Base-by-base conservation (phyloP, 2,888 invertebrate genomes). In the Atethmia centrago region DNA sequence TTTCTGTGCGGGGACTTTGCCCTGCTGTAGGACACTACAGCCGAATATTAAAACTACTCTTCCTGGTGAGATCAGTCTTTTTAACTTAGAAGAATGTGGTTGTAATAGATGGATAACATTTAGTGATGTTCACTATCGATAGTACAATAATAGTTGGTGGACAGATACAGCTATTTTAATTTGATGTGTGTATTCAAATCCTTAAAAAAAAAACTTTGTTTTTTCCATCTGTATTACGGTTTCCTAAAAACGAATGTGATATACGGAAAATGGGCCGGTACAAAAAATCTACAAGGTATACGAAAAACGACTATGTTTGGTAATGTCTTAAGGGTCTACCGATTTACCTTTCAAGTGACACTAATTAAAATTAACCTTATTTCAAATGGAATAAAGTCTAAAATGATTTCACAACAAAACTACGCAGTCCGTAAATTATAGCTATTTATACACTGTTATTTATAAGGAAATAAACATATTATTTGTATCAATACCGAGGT, bases 341-440 rank as follows among this genome's bases (percentile, higher is more conserved):
- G 5, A 45, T 74, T 36, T 62, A 36, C 40, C 12, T 56, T 14
- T 19, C 21, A 14, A 31, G 19, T 31, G 36, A 31, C 12, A 58
- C 28, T n/a, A 56, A 74, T 16, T 45, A 84, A 77, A 70, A 69
- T 75, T n/a, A 36, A 74, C 55, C 51, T 72, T 76, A 79, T 64
- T 58, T 0, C 8, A 0, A 64, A n/a, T 2, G 36, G n/a, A 42
- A 71, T 79, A 79, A 62, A 45, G 70, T 79, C 73, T 55, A 76
- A 71, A 56, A 72, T 58, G 62, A 76, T 82, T 80, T 81, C 86
- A 86, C 85, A 88, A 85, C 83, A 80, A 86, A 85, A 82, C 83
- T 80, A 82, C 61, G 72, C 80, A 80, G 51, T 74, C 77, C 72
- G 72, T 58, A 79, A 63, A 71, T 78, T 64, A 85, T 70, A 74